Evolutionary conservation across 2,888 invertebrate species (phyloP), one percentile per base, ranked within the genome.

Genomic region (Ectropis crepuscularia): DNA sequence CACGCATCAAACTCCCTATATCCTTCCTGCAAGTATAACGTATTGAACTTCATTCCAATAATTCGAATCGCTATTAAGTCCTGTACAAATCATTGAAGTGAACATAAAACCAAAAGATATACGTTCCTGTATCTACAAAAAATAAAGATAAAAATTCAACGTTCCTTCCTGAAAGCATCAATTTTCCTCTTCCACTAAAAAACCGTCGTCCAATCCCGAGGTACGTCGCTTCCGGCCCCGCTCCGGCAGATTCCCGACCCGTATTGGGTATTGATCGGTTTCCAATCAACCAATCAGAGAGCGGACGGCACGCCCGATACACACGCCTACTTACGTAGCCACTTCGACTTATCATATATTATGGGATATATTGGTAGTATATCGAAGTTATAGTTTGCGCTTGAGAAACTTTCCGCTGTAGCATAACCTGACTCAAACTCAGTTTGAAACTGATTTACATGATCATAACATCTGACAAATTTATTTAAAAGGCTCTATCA

Each of bases 201-300:
- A 66, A 62, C 50, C 28, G 9, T 9, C 10, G 41, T 41, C 72
- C 72, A 72, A 72, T 70, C 65, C 48, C 60, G 42, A 12, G 49
- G 48, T 58, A 8, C 37, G 67, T 67, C 61, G 69, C 53, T 47
- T 60, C 59, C 49, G 49, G 63, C 50, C 49, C 47, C 50, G 45
- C 11, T 47, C 61, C 47, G 63, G 57, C 46, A 6, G 41, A 41
- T 39, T 46, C 47, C 55, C 55, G 46, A 79, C 76, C 78, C 83
- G 81, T 88, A 90, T 90, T 82, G 89, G 89, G 77, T 88, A 90
- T 90, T 85, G 90, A 92, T 92, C 82, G 87, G 85, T 89, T 90
- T 91, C 88, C 92, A 79, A 92, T 92, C 89, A 88, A 81, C 93
- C 93, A 93, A 93, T 91, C 71, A 75, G 75, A 71, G 78, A 61